phyloP scores from a whole-genome alignment of 2,113 vertebrate genomes.

The Ceyx melanurus region DNA sequence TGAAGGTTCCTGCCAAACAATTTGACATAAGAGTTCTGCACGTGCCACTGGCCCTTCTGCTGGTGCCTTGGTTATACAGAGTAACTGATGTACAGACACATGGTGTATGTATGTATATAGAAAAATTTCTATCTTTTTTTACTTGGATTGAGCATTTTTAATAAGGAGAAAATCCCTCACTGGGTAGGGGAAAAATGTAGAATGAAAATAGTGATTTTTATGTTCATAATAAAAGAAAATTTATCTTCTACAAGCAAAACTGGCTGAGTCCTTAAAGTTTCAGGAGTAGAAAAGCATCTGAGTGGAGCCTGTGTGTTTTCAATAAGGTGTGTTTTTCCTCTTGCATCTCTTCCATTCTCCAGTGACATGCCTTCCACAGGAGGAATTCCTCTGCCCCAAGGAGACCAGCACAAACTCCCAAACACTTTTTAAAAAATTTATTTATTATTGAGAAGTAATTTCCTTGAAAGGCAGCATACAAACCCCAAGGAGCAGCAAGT shows the following conservation, averaged over 20 bases:
- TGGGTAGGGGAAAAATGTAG: not conserved
- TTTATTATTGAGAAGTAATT: not conserved
- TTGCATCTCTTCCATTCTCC: not conserved
- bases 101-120: constrained; percentile 34
- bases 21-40: not conserved
- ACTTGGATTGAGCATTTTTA: not conserved
- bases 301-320: not conserved
- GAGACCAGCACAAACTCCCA: not conserved
- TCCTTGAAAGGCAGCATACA: not conserved
- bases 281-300: not conserved
- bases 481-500: not conserved
- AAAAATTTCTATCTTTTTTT: constrained; percentile 13
- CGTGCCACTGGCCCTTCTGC: constrained; percentile 19
- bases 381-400: not conserved
- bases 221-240: constrained; percentile 51
- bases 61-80: constrained; percentile 53
- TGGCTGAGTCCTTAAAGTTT: not conserved
- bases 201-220: constrained; percentile 13
- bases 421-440: not conserved
- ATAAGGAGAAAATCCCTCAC: not conserved
- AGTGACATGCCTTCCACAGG: not conserved
- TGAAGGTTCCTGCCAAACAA: not conserved
- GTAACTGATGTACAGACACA: constrained; percentile 29
- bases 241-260: not conserved
- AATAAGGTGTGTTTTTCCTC: not conserved